Evolutionary conservation across 1,140 invertebrate genomes (phyloP).

Genomic region (Orchesella cincta): DNA sequence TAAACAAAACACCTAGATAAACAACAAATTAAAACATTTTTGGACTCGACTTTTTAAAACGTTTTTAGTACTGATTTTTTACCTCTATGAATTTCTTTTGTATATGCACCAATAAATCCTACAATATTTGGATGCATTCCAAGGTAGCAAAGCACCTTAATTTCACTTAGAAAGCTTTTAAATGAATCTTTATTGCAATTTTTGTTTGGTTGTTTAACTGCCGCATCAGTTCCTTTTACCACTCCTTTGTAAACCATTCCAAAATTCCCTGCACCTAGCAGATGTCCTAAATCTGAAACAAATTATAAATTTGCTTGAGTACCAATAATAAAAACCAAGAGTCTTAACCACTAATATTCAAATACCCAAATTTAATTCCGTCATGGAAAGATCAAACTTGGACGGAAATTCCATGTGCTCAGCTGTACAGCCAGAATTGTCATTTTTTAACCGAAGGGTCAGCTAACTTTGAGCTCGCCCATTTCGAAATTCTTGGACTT

Average conservation of each 20-base stretch:
- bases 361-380: not conserved
- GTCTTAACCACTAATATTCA: not conserved
- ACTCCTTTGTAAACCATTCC: not conserved
- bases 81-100: not conserved
- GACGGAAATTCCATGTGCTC: not conserved
- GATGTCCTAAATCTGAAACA: not conserved
- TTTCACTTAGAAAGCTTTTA: not conserved
- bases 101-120: not conserved
- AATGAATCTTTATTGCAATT: not conserved
- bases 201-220: not conserved
- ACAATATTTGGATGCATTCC: constrained; percentile 9
- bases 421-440: not conserved
- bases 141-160: not conserved
- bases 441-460: no score
- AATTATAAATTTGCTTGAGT: not conserved
- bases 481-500: no score
- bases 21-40: no score
- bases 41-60: not conserved
- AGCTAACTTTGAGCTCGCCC: no score
- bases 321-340: not conserved
- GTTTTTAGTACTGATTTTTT: not conserved
- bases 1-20: no score
- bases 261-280: not conserved
- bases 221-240: not conserved
- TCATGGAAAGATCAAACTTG: not conserved